phyloP scores from a whole-genome alignment of 2,797 vertebrate species.

The Chelmon rostratus region DNA sequence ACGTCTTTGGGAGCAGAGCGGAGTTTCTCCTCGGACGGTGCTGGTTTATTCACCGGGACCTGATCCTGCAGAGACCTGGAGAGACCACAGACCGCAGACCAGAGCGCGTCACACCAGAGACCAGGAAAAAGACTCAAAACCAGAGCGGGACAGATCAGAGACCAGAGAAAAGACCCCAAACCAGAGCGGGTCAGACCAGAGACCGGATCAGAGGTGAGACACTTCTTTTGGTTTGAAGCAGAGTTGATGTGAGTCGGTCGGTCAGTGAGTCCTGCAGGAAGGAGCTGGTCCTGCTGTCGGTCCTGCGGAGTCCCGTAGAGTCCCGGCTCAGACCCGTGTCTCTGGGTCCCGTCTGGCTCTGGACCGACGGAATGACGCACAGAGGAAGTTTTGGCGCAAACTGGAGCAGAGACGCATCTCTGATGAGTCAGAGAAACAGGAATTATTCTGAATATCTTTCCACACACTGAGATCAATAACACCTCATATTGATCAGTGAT shows the following conservation, averaged over 20 bases:
- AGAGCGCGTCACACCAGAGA: neutral
- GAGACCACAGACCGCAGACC: neutral
- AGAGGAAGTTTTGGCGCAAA: conserved; percentile 19
- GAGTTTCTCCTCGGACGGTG: conserved; percentile 16
- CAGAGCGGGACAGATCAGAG: neutral
- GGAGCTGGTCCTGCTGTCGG: neutral
- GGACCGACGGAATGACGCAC: neutral
- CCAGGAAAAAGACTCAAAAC: neutral
- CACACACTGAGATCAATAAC: no score
- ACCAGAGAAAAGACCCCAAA: neutral
- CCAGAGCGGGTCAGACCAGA: neutral
- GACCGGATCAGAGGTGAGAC: conserved; percentile 48
- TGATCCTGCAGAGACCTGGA: neutral
- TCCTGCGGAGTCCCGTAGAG: neutral
- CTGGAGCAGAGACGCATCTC: neutral
- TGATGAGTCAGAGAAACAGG: neutral
- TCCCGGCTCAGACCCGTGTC: no score
- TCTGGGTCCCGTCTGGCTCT: neutral
- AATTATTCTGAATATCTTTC: no score
- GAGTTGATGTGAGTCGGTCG: neutral
- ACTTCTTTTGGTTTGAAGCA: neutral
- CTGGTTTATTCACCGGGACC: neutral
- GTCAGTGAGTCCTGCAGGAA: conserved; percentile 9
- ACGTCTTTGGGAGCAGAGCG: neutral
- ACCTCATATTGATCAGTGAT: no score